Base-by-base conservation (phyloP, 2,113 vertebrate genomes). In the Chionodraco myersi region DNA sequence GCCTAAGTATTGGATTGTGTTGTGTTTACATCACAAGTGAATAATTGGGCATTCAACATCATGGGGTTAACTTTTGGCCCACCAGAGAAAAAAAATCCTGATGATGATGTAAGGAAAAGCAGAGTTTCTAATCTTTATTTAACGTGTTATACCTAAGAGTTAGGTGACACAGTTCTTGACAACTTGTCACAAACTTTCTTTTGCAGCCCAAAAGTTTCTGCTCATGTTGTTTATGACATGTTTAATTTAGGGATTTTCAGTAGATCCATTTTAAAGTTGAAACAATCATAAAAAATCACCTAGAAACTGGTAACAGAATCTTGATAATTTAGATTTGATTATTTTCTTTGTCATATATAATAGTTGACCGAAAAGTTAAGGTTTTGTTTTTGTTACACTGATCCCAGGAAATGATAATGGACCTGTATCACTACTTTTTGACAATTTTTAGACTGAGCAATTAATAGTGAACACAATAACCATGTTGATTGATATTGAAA, bases 11-110 rank as follows among this genome's bases (percentile, higher is more conserved):
- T 41, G 58, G 78, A 52, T 56, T 49, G 0, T 69, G 26, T 4
- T 76, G 52, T 80, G 71, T 71, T 80, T 74, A 62, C 64, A 1
- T 26, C 1, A 10, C 47, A 66, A 75, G 6, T 75, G 59, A 70
- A 5, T 56, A 45, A 81, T 41, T 69, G 74, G 71, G 7, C 52
- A 36, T 47, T 57, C 3, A 71, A 62, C 56, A 86, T 65, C 72
- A 66, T 2, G 6, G 51, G 45, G 58, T 36, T 36, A 81, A 87
- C 54, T 85, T 91, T 65, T 54, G 71, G 59, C 15, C 52, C 21
- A 16, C 14, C 48, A 6, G 15, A 53, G 26, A 23, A 61, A 21
- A 59, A 30, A 56, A 30, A 23, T 7, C 16, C 10, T 9, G 2
- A 34, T 58, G 30, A n/a, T 76, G 61, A 80, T 64, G 11, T 72